These are phyloP conservation scores for Thecocarcelia acutangulata DNA, from an alignment of 2,888 invertebrate genomes.

Conservation along the genomic window DNA sequence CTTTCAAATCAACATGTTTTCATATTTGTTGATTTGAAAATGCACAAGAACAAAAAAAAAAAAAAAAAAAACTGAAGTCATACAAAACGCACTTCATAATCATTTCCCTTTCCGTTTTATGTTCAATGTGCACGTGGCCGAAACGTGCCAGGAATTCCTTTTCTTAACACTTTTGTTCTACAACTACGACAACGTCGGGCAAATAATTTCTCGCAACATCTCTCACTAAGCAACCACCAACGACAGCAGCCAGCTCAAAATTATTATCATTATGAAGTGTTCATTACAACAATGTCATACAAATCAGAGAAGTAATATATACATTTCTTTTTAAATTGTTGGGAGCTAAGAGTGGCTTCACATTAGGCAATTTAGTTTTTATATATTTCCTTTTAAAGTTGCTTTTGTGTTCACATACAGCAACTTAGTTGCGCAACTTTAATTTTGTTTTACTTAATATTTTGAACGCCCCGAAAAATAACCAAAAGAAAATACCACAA, in stretches of 20 bases:
- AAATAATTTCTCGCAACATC: slow-evolving; percentile 14
- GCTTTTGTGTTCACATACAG: too few relatives aligned
- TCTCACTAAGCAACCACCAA: slow-evolving; percentile 19
- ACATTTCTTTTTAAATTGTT: neutral
- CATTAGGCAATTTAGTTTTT: too few relatives aligned
- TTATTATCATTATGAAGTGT: slow-evolving; percentile 51
- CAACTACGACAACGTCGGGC: neutral
- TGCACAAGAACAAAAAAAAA: too few relatives aligned
- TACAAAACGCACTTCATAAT: slow-evolving; percentile 72
- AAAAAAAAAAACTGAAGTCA: slow-evolving; percentile 31
- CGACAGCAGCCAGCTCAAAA: slow-evolving; percentile 10
- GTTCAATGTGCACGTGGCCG: slow-evolving; percentile 75
- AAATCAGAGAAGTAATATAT: slow-evolving; percentile 14
- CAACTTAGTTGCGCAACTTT: too few relatives aligned
- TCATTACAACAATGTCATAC: slow-evolving; percentile 43
- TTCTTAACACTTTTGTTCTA: slow-evolving; percentile 71
- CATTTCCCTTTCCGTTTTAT: slow-evolving; percentile 71
- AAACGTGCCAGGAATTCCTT: slow-evolving; percentile 79
- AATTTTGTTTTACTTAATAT: too few relatives aligned
- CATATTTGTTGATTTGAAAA: slow-evolving; percentile 42
- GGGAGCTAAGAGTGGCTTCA: too few relatives aligned
- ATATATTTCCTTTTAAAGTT: too few relatives aligned
- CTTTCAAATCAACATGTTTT: slow-evolving; percentile 11
- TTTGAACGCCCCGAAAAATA: too few relatives aligned
- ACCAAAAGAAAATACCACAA: too few relatives aligned